These are phyloP conservation scores for Hirundichthys speculiger DNA, from an alignment of 2,113 vertebrate species.

Conservation along the genomic window DNA sequence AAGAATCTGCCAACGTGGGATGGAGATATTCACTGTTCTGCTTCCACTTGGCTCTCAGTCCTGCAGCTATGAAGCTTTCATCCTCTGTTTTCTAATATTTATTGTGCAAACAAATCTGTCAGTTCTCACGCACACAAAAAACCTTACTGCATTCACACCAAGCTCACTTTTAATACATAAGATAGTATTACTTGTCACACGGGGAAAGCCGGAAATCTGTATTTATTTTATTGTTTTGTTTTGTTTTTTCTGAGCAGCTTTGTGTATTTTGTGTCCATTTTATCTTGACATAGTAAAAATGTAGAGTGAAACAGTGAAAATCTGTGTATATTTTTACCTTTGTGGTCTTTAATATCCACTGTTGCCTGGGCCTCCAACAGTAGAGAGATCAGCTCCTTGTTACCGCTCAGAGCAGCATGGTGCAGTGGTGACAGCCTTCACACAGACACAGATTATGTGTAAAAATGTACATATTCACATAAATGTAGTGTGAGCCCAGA, in stretches of 20 bases:
- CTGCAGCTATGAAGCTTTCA: slow-evolving; percentile 22
- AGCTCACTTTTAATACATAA: slow-evolving; percentile 38
- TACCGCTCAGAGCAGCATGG: slow-evolving; percentile 94
- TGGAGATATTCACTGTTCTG: slow-evolving; percentile 41
- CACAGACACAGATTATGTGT: slow-evolving; percentile 61
- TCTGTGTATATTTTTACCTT: slow-evolving; percentile 79
- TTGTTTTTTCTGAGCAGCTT: not conserved
- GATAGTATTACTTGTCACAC: slow-evolving; percentile 24
- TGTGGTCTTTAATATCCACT: slow-evolving; percentile 97
- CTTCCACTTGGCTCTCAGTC: slow-evolving; percentile 50
- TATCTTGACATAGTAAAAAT: not conserved
- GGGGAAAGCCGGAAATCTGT: slow-evolving; percentile 8
- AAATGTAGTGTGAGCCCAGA: slow-evolving; percentile 45
- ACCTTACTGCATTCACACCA: slow-evolving; percentile 27
- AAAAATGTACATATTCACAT: slow-evolving; percentile 58
- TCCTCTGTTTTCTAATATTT: slow-evolving; percentile 47
- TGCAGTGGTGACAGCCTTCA: slow-evolving; percentile 94
- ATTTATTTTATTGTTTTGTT: slow-evolving; percentile 17
- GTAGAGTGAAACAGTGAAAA: not conserved
- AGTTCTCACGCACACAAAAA: slow-evolving; percentile 13
- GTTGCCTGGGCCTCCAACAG: slow-evolving; percentile 95
- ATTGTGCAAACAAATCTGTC: slow-evolving; percentile 59
- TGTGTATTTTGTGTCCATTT: slow-evolving; percentile 13
- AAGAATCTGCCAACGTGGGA: slow-evolving; percentile 42
- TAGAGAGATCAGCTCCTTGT: slow-evolving; percentile 92